Base-by-base conservation (phyloP, 30 jellyfish, hydroid and myxozoan genomes). In the Sanderia malayensis region DNA sequence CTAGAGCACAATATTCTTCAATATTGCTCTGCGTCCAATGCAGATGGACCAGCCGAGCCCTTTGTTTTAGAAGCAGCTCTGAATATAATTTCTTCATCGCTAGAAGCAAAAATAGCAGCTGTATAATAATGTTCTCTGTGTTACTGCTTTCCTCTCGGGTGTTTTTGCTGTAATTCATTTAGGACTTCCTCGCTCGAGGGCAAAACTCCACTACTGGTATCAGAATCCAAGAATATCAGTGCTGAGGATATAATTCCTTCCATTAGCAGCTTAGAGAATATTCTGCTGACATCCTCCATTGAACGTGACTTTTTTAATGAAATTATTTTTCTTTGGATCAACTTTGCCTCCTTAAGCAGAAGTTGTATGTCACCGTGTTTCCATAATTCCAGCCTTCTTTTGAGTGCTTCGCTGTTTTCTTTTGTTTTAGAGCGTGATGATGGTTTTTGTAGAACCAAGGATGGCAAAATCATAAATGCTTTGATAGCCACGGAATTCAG, bases 21-120 rank as follows among this genome's bases (percentile, higher is more conserved):
- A 28, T 63, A 63, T 45, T 19, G 55, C 30, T 63, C 76, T 19
- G 57, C 58, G 55, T 63, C 58, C 76, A 63, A 18, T 45, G 59
- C 76, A 22, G 76, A 63, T 45, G 76, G 76, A n/a, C 76, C 76
- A 22, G 76, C 76, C 49, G 23, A 49, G 27, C 64, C 64, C 64
- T 49, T 49, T 49, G 64, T 49, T 49, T 49, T 49, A 19, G 64
- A 49, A 49, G 64, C 64, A 49, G 27, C 64, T 49, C 64, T 49
- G 64, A 49, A 49, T 49, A 49, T 49, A 49, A 18, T 49, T 49
- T 49, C 64, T 49, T 49, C 64, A 49, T 49, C 64, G 24, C 8
- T 49, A 49, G 64, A 49, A 49, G 64, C 64, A 49, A 49, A 49
- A 49, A 24, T 49, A 49, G 64, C 64, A 49, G 64, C 64, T 49